Percentiles rank a stretch among this genome's conserved stretches.
phyloP scores from a whole-genome alignment of 2,113 vertebrate species.

The Sula dactylatra region DNA sequence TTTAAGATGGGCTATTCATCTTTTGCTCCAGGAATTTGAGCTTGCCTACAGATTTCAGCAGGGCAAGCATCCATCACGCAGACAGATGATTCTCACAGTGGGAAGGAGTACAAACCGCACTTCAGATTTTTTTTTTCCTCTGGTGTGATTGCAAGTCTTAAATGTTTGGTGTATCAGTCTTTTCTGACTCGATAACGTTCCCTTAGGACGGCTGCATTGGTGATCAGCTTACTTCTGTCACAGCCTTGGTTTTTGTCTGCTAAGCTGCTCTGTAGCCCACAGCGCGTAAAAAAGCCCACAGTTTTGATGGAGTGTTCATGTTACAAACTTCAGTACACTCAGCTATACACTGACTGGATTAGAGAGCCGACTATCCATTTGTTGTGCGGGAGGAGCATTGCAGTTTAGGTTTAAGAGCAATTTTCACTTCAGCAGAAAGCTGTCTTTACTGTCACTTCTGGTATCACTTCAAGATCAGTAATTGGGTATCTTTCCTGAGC shows the following conservation, averaged over 20 bases:
- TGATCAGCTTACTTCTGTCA: background rate
- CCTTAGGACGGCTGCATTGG: background rate
- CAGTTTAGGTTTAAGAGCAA: background rate
- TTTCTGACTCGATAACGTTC: fast-evolving
- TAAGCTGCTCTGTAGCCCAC: background rate
- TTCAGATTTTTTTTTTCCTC: background rate
- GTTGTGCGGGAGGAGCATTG: background rate
- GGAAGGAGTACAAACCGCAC: background rate
- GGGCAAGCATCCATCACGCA: fast-evolving
- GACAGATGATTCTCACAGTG: background rate
- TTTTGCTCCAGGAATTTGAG: background rate
- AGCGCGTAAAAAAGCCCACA: fast-evolving
- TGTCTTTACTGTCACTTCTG: background rate
- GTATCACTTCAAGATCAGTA: background rate
- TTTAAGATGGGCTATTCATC: background rate
- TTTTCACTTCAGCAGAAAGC: background rate
- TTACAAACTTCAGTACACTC: background rate
- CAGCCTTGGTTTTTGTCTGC: background rate
- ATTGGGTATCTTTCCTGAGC: background rate
- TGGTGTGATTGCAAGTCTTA: background rate
- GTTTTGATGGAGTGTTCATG: background rate
- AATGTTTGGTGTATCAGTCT: background rate
- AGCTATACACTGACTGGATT: background rate
- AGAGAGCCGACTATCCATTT: background rate
- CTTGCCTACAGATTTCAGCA: background rate